Conservation (phyloP, 2,113 vertebrate genomes). For the Hepsetus odoe region DNA sequence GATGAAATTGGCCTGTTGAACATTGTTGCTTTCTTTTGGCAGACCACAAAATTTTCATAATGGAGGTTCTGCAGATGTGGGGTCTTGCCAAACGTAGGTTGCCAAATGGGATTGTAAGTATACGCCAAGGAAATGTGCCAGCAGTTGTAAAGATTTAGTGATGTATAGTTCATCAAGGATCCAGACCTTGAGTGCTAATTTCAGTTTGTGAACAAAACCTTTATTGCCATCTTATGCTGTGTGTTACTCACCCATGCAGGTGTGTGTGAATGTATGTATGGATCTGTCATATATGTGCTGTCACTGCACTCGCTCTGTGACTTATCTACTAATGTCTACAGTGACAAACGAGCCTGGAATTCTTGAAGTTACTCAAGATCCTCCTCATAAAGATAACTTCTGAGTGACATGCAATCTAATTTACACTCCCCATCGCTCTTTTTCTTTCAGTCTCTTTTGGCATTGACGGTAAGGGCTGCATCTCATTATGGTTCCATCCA, state of each 20-base stretch:
- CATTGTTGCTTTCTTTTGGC: not conserved
- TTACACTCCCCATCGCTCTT: conserved; percentile 8
- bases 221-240: not conserved
- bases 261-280: not conserved
- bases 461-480: conserved; percentile 17
- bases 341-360: conserved; percentile 13
- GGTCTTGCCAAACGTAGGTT: not conserved
- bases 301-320: not conserved
- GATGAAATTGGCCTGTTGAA: not conserved
- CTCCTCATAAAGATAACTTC: conserved; percentile 9
- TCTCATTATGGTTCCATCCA: conserved; percentile 9
- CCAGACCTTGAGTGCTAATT: not conserved
- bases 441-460: conserved; percentile 21
- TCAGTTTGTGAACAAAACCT: not conserved
- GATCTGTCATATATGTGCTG: not conserved
- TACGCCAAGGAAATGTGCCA: not conserved
- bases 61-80: not conserved
- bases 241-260: no score
- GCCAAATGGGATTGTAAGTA: not conserved
- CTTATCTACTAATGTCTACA: conserved; percentile 11
- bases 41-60: not conserved
- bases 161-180: not conserved
- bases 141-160: not conserved
- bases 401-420: conserved; percentile 37
- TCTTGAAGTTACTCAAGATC: not conserved